Evolutionary conservation across 1,140 invertebrate species (phyloP).

Genomic region (Chironomus tepperi): DNA sequence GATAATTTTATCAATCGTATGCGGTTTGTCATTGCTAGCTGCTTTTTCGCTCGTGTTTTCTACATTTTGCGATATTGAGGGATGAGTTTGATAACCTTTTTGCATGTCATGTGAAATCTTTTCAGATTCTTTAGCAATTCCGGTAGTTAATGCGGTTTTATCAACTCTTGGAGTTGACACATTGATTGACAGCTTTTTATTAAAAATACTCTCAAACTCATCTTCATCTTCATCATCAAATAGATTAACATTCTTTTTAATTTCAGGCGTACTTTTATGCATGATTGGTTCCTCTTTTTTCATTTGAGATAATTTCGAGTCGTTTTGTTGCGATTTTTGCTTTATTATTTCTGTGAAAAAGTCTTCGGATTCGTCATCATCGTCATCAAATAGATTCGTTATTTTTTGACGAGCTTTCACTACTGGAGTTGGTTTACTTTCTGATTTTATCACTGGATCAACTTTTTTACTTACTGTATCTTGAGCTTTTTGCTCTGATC

Average conservation of each 20-base stretch:
- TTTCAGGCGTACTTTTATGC: constrained; percentile 15
- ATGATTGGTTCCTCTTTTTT: neutral
- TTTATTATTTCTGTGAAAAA: constrained; percentile 29
- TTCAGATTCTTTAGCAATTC: constrained; percentile 39
- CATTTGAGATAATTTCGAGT: neutral
- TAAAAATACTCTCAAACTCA: constrained; percentile 28
- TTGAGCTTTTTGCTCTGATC: neutral
- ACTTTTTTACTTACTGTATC: neutral
- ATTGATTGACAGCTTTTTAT: constrained; percentile 21
- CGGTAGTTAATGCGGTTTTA: constrained; percentile 37
- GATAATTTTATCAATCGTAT: too few relatives aligned
- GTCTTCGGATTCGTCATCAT: constrained; percentile 34
- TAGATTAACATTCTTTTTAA: constrained; percentile 32
- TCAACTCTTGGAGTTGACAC: constrained; percentile 35
- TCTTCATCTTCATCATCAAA: constrained; percentile 37
- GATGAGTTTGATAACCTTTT: too few relatives aligned
- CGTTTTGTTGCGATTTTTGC: constrained; percentile 25
- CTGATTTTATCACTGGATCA: constrained; percentile 30
- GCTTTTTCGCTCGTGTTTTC: too few relatives aligned
- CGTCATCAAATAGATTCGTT: constrained; percentile 33
- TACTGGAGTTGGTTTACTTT: constrained; percentile 26
- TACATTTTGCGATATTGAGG: too few relatives aligned
- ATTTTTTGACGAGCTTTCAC: constrained; percentile 11
- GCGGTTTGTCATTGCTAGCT: too few relatives aligned
- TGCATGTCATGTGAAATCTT: constrained; percentile 30